Evolutionary conservation across 2,797 vertebrate genomes (phyloP).

Genomic region (Gobionotothen gibberifrons): DNA sequence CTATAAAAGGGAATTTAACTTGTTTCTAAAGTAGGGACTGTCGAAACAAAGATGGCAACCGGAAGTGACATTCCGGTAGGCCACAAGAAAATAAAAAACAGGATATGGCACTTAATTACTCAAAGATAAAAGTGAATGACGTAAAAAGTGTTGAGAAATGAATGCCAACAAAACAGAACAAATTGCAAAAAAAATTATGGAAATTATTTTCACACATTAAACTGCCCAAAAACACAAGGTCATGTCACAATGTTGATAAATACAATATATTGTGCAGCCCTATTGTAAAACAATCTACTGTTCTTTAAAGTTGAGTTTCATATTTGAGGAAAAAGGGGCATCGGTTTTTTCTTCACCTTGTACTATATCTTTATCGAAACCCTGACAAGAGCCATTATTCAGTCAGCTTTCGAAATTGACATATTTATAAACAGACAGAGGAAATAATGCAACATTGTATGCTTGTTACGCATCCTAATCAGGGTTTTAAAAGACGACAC

Average conservation of each 20-base stretch:
- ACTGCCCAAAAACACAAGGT: no score
- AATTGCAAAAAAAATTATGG: no score
- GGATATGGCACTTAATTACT: neutral
- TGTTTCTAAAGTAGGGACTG: neutral
- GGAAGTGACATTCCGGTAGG: neutral
- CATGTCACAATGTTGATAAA: no score
- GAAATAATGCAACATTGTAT: slow-evolving; percentile 59
- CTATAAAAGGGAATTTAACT: no score
- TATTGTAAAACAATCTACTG: neutral
- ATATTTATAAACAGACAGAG: slow-evolving; percentile 53
- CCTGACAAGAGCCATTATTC: slow-evolving; percentile 43
- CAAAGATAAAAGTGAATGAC: no score
- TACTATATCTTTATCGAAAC: slow-evolving; percentile 10
- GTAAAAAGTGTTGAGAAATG: neutral
- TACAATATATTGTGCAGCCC: no score
- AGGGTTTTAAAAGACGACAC: slow-evolving; percentile 69
- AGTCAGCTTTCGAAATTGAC: slow-evolving; percentile 40
- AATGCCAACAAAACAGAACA: neutral
- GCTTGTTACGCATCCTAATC: slow-evolving; percentile 77
- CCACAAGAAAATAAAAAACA: neutral
- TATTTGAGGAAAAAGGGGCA: neutral
- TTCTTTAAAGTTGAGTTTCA: neutral
- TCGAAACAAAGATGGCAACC: slow-evolving; percentile 15
- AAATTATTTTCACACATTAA: no score
- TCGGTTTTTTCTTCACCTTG: slow-evolving; percentile 13